Evolutionary conservation across 2,888 invertebrate species (phyloP), one percentile per base, ranked within the genome.

Genomic region (Ommatoiulus sabulosus): DNA sequence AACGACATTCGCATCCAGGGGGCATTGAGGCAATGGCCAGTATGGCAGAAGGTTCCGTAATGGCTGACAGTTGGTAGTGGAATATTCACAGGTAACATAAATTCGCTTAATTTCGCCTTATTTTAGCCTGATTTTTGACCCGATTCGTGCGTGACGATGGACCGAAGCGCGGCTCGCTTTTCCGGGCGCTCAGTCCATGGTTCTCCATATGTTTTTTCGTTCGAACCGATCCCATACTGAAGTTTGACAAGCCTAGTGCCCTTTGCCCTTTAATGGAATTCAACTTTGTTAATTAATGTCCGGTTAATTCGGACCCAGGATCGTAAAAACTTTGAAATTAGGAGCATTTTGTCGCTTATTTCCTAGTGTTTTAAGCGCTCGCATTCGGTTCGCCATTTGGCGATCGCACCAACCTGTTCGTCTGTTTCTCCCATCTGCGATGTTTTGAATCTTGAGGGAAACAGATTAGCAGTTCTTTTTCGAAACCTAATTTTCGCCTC

Each of bases 1-100:
- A 10, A 10, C 15, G 4, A 17, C 57, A 10, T 7, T 4, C 57
- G 57, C 17, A 17, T 17, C 57, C 15, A 15, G 4, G 15, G 17
- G 57, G 15, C 57, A 17, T 57, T 15, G 57, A 57, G 57, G 15
- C 57, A 87, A 48, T 46, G 24, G 52, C 52, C 24, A 48, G 87
- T n/a, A 87, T 48, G 87, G 87, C 46, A 57, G 24, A 44, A 87
- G 87, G 87, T 57, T 24, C 57, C 35, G 52, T 87, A 52, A 63
- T 44, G 87, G 87, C 57, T 87, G 46, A 63, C 44, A 52, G 46
- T 48, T 57, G n/a, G 52, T 87, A 44, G 35, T 43, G 52, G 87
- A 46, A 52, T 7, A 15, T 86, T 10, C 12, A 17, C 10, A 52
- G 52, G 46, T 52, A 46, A 86, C 48, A 52, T 46, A 63, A 63